A percentile compares a stretch with the other conserved stretches of the same genome.
Conservation (phyloP, 2,888 invertebrate species). For the Pilophorus perplexus region DNA sequence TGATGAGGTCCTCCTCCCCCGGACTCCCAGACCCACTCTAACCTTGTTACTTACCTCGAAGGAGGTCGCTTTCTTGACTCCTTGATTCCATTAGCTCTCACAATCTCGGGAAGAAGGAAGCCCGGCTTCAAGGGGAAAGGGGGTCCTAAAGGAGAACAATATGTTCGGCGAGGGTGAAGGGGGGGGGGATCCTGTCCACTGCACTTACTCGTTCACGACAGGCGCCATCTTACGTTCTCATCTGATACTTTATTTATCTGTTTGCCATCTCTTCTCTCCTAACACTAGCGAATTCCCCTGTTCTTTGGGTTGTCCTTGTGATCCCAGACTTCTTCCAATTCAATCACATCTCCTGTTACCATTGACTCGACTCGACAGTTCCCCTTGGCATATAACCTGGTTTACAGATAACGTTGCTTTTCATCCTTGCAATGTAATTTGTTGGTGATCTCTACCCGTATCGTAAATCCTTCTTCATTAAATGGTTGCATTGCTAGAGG, state of each 20-base stretch:
- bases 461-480: too few relatives aligned
- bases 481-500: too few relatives aligned
- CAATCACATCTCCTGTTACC: constrained; percentile 18
- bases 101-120: not conserved
- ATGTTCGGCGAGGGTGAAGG: not conserved
- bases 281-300: not conserved
- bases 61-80: constrained; percentile 26
- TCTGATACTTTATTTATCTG: constrained; percentile 37
- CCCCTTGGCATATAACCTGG: too few relatives aligned
- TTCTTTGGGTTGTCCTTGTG: not conserved
- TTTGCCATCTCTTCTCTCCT: constrained; percentile 22
- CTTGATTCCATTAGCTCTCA: constrained; percentile 28
- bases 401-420: too few relatives aligned
- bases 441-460: too few relatives aligned
- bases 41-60: constrained; percentile 21
- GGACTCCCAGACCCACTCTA: not conserved
- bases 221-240: constrained; percentile 31
- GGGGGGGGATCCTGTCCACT: constrained; percentile 23
- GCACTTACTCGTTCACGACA: constrained; percentile 31
- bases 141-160: not conserved
- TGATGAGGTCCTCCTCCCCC: constrained; percentile 16
- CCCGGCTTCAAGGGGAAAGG: not conserved
- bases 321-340: constrained; percentile 8
- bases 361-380: constrained; percentile 21
- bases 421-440: too few relatives aligned